Evolutionary conservation across 2,797 vertebrate genomes (phyloP).

Genomic region (Ctenochaetus hawaiiensis): DNA sequence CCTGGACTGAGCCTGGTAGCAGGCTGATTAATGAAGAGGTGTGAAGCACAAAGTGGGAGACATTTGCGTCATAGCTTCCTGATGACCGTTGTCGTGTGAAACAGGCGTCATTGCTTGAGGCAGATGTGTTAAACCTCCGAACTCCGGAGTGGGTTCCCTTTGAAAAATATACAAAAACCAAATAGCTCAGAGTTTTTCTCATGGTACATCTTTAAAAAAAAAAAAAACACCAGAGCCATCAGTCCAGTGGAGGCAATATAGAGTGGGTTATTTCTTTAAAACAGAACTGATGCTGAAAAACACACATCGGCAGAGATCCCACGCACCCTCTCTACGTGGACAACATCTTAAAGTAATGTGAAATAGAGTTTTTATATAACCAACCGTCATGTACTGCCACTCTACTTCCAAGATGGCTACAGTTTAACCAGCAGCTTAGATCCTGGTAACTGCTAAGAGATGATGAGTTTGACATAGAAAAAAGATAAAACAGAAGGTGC

Average conservation of each 20-base stretch:
- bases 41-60: conserved; percentile 70
- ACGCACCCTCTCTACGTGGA: conserved; percentile 8
- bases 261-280: conserved; percentile 25
- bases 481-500: conserved; percentile 7
- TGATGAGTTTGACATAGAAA: neutral
- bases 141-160: conserved; percentile 13
- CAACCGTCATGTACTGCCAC: conserved; percentile 21
- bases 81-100: conserved; percentile 38
- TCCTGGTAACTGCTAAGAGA: conserved; percentile 1
- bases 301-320: conserved; percentile 17
- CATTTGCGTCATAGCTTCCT: conserved; percentile 55
- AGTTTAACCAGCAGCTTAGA: conserved; percentile 21
- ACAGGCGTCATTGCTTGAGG: conserved; percentile 32
- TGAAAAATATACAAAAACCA: conserved; percentile 7
- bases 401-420: conserved; percentile 19
- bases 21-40: conserved; percentile 52
- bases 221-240: conserved; percentile 8
- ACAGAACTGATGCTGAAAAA: conserved; percentile 34
- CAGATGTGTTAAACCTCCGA: conserved; percentile 40
- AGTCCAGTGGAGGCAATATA: conserved; percentile 15
- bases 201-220: conserved; percentile 5
- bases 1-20: conserved; percentile 40
- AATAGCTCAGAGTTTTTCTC: conserved; percentile 19
- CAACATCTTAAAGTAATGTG: neutral
- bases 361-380: conserved; percentile 25